Percentiles rank a stretch among this genome's conserved stretches.
These are phyloP conservation scores for Antechinus flavipes DNA, from an alignment of 2,113 vertebrate species.

Conservation along the genomic window DNA sequence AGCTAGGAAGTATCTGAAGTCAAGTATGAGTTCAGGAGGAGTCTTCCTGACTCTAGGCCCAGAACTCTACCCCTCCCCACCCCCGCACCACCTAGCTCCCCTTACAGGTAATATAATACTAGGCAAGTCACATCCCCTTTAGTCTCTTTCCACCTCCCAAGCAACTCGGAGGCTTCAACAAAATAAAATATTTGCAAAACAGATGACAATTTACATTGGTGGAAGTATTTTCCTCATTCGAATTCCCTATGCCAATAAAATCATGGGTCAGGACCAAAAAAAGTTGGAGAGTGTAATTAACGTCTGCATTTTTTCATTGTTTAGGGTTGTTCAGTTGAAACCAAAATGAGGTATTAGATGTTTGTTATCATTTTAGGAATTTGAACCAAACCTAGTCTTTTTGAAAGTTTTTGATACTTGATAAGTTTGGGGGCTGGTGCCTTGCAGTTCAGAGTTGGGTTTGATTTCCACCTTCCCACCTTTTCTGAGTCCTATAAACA, in stretches of 20 bases:
- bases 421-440: slow-evolving; percentile 19
- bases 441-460: background rate
- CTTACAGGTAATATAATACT: background rate
- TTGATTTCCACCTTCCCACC: slow-evolving; percentile 43
- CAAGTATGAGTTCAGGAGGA: background rate
- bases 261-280: background rate
- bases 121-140: background rate
- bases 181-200: background rate
- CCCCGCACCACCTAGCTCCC: background rate
- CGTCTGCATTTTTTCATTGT: background rate
- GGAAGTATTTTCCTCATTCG: background rate
- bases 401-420: slow-evolving; percentile 25
- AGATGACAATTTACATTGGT: background rate
- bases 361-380: background rate
- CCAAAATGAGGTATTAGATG: background rate
- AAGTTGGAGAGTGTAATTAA: background rate
- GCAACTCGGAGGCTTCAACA: background rate
- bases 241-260: background rate
- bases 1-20: background rate
- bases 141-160: background rate
- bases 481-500: slow-evolving; percentile 23
- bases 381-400: slow-evolving; percentile 27
- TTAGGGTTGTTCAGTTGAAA: background rate
- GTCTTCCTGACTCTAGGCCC: background rate
- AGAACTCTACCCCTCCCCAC: background rate